Evolutionary conservation across 2,797 vertebrate species (phyloP).

Genomic region (Catamblyrhynchus diadema): DNA sequence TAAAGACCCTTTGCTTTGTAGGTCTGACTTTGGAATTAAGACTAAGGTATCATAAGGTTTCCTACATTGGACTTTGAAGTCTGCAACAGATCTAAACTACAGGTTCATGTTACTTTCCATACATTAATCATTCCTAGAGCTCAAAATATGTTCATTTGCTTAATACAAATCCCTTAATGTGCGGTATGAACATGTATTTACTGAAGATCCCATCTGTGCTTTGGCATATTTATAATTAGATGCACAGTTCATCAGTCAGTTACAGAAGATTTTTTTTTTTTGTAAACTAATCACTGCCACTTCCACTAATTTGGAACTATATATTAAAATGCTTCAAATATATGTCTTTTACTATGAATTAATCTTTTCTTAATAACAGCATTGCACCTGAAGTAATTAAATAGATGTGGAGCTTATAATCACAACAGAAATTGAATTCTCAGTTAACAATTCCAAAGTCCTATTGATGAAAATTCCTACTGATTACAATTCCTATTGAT

Average conservation of each 20-base stretch:
- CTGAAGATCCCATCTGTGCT: not conserved
- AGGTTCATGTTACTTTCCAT: not conserved
- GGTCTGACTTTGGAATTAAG: not conserved
- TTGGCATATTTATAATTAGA: conserved; percentile 23
- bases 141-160: conserved; percentile 5
- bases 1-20: not conserved
- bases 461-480: conserved; percentile 18
- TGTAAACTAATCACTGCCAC: not conserved
- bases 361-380: not conserved
- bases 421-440: conserved; percentile 33
- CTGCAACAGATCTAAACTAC: not conserved
- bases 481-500: conserved; percentile 32
- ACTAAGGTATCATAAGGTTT: not conserved
- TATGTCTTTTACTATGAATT: not conserved
- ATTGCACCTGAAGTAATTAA: conserved; percentile 18
- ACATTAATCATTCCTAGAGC: not conserved
- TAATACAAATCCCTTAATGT: not conserved
- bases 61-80: not conserved
- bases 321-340: not conserved
- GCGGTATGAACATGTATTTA: not conserved
- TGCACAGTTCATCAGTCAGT: not conserved
- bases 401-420: conserved; percentile 5
- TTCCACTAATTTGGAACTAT: not conserved
- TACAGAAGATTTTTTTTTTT: not conserved
- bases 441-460: conserved; percentile 1